Evolutionary conservation across 2,113 vertebrate species (phyloP).

Genomic region (Carlito syrichta): DNA sequence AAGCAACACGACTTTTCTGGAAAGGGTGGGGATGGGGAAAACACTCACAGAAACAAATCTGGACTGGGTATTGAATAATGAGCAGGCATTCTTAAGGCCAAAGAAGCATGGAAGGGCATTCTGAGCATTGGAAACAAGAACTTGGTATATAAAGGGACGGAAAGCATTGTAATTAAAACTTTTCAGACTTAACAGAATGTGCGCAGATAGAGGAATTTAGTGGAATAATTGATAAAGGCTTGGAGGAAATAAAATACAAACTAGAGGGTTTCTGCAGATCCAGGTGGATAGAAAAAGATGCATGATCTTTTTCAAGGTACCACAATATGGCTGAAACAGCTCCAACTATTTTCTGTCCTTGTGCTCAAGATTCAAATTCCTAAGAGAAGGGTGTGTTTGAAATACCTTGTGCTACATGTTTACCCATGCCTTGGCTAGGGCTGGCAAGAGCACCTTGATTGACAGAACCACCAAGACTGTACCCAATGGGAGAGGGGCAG

Average conservation of each 20-base stretch:
- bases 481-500: background rate
- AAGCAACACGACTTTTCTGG: background rate
- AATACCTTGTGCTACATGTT: background rate
- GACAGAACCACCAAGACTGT: background rate
- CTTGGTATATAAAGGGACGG: background rate
- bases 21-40: background rate
- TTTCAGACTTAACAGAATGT: background rate
- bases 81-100: conserved; percentile 18
- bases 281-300: background rate
- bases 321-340: background rate
- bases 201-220: background rate
- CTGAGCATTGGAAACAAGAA: background rate
- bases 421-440: background rate
- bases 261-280: background rate
- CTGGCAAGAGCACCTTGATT: background rate
- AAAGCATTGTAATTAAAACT: background rate
- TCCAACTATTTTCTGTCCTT: conserved; percentile 38
- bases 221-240: background rate
- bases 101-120: background rate
- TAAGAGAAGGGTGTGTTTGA: background rate
- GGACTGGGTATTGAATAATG: background rate
- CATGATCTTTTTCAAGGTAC: background rate
- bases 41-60: conserved; percentile 14
- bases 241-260: background rate
- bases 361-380: conserved; percentile 23